Evolutionary conservation across 2,113 vertebrate species (phyloP), one percentile per base, ranked within the genome.

Genomic region (Petrocephalus zakoni): DNA sequence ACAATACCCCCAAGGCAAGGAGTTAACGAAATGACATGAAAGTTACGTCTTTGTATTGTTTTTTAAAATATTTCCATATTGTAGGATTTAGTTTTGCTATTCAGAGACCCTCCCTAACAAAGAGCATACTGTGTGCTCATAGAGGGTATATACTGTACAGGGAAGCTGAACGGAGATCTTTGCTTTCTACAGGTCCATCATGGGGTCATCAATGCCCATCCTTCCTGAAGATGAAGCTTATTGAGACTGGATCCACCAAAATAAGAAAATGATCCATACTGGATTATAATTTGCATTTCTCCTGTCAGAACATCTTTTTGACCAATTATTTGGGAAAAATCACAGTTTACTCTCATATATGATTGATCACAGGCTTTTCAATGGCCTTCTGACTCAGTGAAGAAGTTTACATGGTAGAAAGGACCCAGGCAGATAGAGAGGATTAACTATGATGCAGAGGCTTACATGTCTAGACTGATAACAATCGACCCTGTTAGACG

Each of bases 401-500:
- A 75, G 13, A 17, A 75, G 72, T 75, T 37, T 19, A 10, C 29
- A 52, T 56, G 84, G 25, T 21, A 55, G 15, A 55, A 13, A 7
- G 10, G 49, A 55, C 29, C 13, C 25, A 34, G 49, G n/a, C 25
- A 52, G 25, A 29, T 25, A 55, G 25, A 37, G 51, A 17, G 52
- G 15, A 85, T 86, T 53, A 34, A 86, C 51, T 51, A n/a, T 86
- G 17, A 7, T 37, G 29, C 52, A 21, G 21, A 86, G 51, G 19
- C n/a, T 55, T 86, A 85, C 51, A 6, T 55, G 84, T 86, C 84
- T 56, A 86, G 84, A 86, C 84, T 86, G 84, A 86, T 86, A 86
- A 86, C 52, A 56, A 46, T 37, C n/a, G 25, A 55, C 19, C 25
- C 51, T 37, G 84, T 29, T 15, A 86, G 84, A 22, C 29, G 4